Base-by-base conservation (phyloP, 2,113 vertebrate species). In the Anolis sagrei region DNA sequence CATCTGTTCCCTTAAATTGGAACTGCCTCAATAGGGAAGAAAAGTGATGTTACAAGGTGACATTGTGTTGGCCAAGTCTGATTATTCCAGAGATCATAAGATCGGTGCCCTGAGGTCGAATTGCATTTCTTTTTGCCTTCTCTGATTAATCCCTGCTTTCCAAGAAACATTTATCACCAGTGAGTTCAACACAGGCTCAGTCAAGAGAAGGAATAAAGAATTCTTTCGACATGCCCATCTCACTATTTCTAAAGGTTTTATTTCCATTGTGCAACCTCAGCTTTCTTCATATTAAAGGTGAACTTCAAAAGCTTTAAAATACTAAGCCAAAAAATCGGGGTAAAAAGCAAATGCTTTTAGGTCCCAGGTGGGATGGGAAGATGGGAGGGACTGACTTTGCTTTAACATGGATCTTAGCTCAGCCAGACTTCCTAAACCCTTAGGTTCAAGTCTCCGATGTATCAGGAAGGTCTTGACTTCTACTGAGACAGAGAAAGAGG, bases 141-240 rank as follows among this genome's bases (percentile, higher is more conserved):
- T 11, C 29, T 48, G 64, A 64, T 79, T 79, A 85, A 79, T 85
- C 29, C 34, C 79, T 1, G 44, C 70, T 85, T 87, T 83, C 64
- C 62, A 78, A 86, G 62, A 61, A 82, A 54, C 7, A 93, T 89
- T 89, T 88, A 83, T 89, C 61, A 68, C 72, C 48, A 48, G 32
- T 78, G 81, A 83, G 90, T 90, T 85, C 92, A 92, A 70, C 18
- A 51, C 7, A 49, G 64, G 14, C n/a, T 44, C 54, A 72, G 36
- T 21, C 61, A 89, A 88, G 90, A 86, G 39, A 86, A 68, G 68
- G 78, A 34, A 44, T 84, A 87, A 90, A 89, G 34, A 82, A n/a
- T 5, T 21, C 49, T 82, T 13, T 34, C 83, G 75, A n/a, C 1
- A 3, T 88, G 5, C 78, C 82, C 25, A 4, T 80, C 49, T 87